Base-by-base conservation (phyloP, 2,888 invertebrate genomes). In the Cerastis rubricosa region DNA sequence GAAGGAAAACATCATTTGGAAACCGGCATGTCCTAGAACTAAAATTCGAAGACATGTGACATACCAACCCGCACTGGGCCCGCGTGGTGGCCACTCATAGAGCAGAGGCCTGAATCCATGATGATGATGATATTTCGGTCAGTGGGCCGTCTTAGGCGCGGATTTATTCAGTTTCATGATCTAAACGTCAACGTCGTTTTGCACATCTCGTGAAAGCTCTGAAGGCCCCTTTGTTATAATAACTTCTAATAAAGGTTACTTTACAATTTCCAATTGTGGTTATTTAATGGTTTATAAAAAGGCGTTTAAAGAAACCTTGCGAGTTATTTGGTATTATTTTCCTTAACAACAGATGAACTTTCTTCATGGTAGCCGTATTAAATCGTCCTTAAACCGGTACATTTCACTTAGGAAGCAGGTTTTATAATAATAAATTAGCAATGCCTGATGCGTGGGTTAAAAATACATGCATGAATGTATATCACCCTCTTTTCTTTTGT, bases 381-480 rank as follows among this genome's bases (percentile, higher is more conserved):
- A 64, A 19, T 76, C 22, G 17, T 57, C 66, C 83, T 57, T 14
- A 45, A 78, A 81, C 63, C 70, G 67, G 43, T 76, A 74, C n/a
- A 45, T 61, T 65, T 84, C 61, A n/a, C 29, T 57, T 80, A 69
- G 35, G 51, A 57, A 69, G 54, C 69, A 45, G n/a, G 65, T 80
- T 81, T 57, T 43, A 80, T 40, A 78, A 65, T 61, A n/a, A 51
- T 73, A 74, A 66, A 85, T 85, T 72, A 68, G 29, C 45, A 61
- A 85, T 87, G 69, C 69, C 64, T 74, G 66, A 47, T 69, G 54
- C 75, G 74, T 75, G 70, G 64, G 63, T 76, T 66, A 69, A 79
- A 80, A 82, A 84, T 85, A 75, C 66, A 70, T 76, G 51, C 65
- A 71, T 71, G 71, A 76, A 72, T 78, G 47, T 82, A 81, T 78